Evolutionary conservation across 1,140 invertebrate genomes (phyloP).

Genomic region (Drosophila sechellia): DNA sequence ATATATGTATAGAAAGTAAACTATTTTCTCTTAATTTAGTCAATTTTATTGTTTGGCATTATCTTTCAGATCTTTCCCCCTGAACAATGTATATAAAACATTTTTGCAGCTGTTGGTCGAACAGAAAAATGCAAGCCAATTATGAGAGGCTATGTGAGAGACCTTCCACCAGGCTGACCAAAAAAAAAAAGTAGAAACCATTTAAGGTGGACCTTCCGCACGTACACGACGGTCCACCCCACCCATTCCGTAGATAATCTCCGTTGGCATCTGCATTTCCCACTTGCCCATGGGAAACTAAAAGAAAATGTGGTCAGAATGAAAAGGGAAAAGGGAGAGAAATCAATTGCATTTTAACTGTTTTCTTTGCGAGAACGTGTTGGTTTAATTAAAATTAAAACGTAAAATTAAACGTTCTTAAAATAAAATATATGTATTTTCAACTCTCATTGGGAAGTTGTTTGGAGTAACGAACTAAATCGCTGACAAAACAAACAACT

Average conservation of each 20-base stretch:
- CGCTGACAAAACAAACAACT: conserved; percentile 6
- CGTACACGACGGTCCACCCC: conserved; percentile 7
- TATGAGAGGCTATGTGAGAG: conserved; percentile 21
- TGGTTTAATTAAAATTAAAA: not conserved
- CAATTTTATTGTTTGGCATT: too few species aligned
- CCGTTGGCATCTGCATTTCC: conserved; percentile 12
- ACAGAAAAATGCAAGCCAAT: conserved; percentile 38
- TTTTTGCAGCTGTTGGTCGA: conserved; percentile 28
- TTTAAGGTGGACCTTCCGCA: conserved; percentile 32
- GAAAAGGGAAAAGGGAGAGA: conserved; percentile 4
- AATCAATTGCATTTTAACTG: conserved; percentile 61
- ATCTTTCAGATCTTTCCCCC: conserved; percentile 1
- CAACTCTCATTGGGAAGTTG: not conserved
- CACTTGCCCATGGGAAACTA: conserved; percentile 18
- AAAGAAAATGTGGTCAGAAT: not conserved
- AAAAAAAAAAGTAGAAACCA: conserved; percentile 8
- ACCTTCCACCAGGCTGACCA: conserved; percentile 8
- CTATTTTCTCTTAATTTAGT: too few species aligned
- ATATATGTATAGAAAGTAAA: too few species aligned
- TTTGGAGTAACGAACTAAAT: not conserved
- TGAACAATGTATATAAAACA: conserved; percentile 8
- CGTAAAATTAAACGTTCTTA: not conserved
- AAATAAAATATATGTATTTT: not conserved
- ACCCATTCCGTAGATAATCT: conserved; percentile 10
- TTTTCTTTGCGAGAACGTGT: not conserved